These are phyloP conservation scores for Nephila pilipes DNA, from an alignment of 1,140 invertebrate species.

Conservation along the genomic window DNA sequence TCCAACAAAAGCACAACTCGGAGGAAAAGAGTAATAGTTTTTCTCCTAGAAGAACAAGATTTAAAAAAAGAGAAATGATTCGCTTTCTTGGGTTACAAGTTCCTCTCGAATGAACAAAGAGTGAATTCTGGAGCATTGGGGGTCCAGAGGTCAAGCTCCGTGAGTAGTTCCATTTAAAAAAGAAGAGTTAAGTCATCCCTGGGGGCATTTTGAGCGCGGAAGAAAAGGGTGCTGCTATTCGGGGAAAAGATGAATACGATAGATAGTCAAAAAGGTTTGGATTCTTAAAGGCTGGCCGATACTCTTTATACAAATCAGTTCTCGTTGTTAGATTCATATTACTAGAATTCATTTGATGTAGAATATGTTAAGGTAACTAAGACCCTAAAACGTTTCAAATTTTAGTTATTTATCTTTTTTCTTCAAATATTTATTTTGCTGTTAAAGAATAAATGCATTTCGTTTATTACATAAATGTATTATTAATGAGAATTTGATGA, in stretches of 20 bases:
- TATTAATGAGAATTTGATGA: no score
- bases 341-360: no score
- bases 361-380: no score
- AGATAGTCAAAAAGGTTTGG: background rate
- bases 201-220: background rate
- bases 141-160: constrained; percentile 14
- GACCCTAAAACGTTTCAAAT: no score
- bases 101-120: constrained; percentile 39
- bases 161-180: constrained; percentile 43
- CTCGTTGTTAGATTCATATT: no score
- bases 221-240: background rate
- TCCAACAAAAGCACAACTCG: constrained; percentile 27
- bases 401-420: no score
- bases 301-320: no score
- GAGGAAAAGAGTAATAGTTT: constrained; percentile 23
- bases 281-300: background rate
- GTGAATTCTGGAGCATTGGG: constrained; percentile 10
- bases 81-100: constrained; percentile 58
- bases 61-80: background rate
- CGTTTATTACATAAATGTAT: no score
- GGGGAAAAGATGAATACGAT: background rate
- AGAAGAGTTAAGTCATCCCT: background rate
- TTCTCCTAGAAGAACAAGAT: background rate
- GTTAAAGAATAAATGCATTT: no score
- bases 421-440: no score